Conservation (phyloP, 2,797 vertebrate species). For the Chiroxiphia lanceolata region DNA sequence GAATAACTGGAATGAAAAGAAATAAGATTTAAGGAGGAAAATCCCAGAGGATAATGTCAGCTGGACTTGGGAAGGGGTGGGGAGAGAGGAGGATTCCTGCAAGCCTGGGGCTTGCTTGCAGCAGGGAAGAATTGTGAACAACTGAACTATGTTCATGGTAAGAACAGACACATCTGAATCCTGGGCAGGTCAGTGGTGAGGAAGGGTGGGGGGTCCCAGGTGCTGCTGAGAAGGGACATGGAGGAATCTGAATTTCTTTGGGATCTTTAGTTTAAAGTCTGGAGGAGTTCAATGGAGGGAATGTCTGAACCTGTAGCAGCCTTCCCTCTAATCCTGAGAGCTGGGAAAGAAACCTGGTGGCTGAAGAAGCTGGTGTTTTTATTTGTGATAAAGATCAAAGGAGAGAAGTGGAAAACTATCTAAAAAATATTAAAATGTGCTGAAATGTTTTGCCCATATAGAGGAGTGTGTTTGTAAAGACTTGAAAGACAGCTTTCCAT, state of each 20-base stretch:
- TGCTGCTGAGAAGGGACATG: not conserved
- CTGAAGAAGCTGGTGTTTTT: not conserved
- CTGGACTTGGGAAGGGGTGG: not conserved
- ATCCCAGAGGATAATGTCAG: not conserved
- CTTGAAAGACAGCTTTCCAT: not conserved
- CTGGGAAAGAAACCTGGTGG: not conserved
- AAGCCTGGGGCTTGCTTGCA: not conserved
- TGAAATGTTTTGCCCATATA: not conserved
- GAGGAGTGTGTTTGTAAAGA: not conserved
- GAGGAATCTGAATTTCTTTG: not conserved
- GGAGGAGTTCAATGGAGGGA: not conserved
- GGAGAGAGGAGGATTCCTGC: not conserved
- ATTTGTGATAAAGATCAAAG: not conserved
- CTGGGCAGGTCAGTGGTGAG: not conserved
- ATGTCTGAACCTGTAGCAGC: not conserved
- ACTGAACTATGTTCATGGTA: not conserved
- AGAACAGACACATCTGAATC: not conserved
- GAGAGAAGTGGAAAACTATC: not conserved
- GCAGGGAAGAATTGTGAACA: not conserved
- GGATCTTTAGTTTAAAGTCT: not conserved
- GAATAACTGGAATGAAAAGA: not conserved
- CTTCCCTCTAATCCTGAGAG: not conserved
- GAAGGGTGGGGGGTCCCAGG: rapidly evolving
- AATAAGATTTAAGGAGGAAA: not conserved
- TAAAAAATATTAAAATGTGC: slow-evolving; percentile 2